phyloP scores from a whole-genome alignment of 37 sponge, comb jelly and placozoan genomes.

The Cliona cf. orientalis region DNA sequence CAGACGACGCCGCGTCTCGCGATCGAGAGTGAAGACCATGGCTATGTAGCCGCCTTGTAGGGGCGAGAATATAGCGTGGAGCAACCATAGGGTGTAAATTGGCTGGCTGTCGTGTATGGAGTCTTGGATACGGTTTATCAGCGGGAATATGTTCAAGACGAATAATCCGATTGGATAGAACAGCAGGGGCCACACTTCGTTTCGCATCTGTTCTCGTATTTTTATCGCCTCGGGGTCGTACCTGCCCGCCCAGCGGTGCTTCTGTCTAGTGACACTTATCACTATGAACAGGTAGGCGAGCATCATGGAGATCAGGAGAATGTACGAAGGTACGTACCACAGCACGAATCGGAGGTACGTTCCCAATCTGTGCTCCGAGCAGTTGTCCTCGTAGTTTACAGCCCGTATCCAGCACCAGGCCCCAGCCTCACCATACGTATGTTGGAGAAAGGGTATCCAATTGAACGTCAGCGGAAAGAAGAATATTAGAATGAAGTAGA shows the following conservation, averaged over 20 bases:
- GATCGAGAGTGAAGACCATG: conserved; percentile 53
- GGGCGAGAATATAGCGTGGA: conserved; percentile 64
- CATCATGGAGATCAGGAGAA: conserved; percentile 18
- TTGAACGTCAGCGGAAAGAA: conserved; percentile 51
- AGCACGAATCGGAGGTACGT: conserved; percentile 11
- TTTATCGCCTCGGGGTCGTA: conserved; percentile 23
- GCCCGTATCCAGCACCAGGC: conserved; percentile 79
- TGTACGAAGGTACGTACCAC: conserved; percentile 57
- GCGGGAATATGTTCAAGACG: conserved; percentile 50
- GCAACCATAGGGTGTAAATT: conserved; percentile 30
- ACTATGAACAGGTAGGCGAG: conserved; percentile 24
- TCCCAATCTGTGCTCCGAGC: conserved; percentile 16
- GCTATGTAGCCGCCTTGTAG: conserved; percentile 46
- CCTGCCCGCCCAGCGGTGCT: no score
- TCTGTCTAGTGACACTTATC: background rate
- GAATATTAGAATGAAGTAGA: conserved; percentile 41
- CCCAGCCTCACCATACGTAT: conserved; percentile 64
- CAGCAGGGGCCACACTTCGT: conserved; percentile 49
- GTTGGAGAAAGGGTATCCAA: conserved; percentile 62
- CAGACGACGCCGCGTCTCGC: conserved; percentile 38
- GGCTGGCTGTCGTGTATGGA: conserved; percentile 2
- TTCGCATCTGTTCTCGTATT: conserved; percentile 16
- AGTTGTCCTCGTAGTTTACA: conserved; percentile 5
- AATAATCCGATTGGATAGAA: conserved; percentile 57
- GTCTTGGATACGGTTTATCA: conserved; percentile 54